Evolutionary conservation across 2,888 invertebrate species (phyloP).

Genomic region (Calameuta idolon): DNA sequence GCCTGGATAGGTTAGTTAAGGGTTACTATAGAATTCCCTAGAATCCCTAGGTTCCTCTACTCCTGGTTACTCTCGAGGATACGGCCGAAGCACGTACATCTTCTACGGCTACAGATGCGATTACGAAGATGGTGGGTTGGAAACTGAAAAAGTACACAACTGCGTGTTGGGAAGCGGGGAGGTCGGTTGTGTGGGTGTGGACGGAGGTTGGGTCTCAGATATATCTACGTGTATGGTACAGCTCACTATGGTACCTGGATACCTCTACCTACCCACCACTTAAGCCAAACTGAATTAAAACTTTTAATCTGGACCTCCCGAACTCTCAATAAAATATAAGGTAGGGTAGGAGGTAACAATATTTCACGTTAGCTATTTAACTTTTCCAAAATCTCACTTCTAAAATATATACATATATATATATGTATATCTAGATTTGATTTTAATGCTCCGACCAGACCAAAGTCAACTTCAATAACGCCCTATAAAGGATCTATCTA

Average conservation of each 20-base stretch:
- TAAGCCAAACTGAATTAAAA: slow-evolving; percentile 35
- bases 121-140: slow-evolving; percentile 38
- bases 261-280: slow-evolving; percentile 26
- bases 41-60: background rate
- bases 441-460: background rate
- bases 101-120: slow-evolving; percentile 40
- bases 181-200: slow-evolving; percentile 1
- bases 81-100: slow-evolving; percentile 37
- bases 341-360: slow-evolving; percentile 25
- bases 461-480: background rate
- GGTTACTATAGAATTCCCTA: background rate
- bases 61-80: background rate
- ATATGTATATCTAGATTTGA: background rate
- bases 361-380: slow-evolving; percentile 26
- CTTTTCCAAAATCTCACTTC: slow-evolving; percentile 14
- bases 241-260: slow-evolving; percentile 14
- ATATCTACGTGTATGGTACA: background rate
- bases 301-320: slow-evolving; percentile 26
- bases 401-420: background rate
- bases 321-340: slow-evolving; percentile 18
- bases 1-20: background rate
- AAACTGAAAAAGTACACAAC: slow-evolving; percentile 42
- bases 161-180: background rate
- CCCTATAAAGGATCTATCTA: background rate
- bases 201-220: background rate